Percentiles rank a stretch among this genome's conserved stretches.
Conservation (phyloP, 2,888 invertebrate species). For the Andrena camellia region DNA sequence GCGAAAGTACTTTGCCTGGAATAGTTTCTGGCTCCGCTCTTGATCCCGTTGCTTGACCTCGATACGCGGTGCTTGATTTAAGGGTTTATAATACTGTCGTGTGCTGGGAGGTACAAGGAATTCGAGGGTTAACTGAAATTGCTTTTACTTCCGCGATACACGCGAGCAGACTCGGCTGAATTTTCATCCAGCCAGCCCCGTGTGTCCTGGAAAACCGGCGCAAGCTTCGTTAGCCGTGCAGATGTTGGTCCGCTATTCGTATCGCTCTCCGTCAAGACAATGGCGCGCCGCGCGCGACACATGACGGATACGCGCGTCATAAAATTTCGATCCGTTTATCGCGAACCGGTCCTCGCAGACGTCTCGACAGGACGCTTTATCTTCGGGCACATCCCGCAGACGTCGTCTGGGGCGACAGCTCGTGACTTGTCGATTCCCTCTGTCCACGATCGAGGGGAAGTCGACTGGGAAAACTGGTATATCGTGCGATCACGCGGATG, state of each 20-base stretch:
- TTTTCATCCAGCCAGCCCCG: not conserved
- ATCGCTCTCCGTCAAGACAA: not conserved
- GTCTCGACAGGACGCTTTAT: slow-evolving; percentile 25
- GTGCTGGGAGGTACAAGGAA: too few relatives aligned
- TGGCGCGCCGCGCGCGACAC: not conserved
- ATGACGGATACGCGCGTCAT: slow-evolving; percentile 12
- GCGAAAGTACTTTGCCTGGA: not conserved
- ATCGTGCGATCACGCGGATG: not conserved
- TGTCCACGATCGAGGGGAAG: slow-evolving; percentile 3
- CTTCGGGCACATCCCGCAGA: not conserved
- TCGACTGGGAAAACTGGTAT: slow-evolving; percentile 3
- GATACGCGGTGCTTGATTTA: not conserved
- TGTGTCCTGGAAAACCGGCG: too few relatives aligned
- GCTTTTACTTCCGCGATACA: not conserved
- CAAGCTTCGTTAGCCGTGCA: too few relatives aligned
- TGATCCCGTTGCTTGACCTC: slow-evolving; percentile 6
- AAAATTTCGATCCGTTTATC: slow-evolving; percentile 34
- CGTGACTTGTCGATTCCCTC: slow-evolving; percentile 43
- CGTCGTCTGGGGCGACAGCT: slow-evolving; percentile 11
- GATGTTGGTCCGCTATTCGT: too few relatives aligned
- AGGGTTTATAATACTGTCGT: too few relatives aligned
- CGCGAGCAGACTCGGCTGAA: not conserved
- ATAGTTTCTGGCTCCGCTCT: not conserved
- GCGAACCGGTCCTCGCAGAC: slow-evolving; percentile 5
- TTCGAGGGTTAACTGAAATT: not conserved